These are phyloP conservation scores for Trilocha varians DNA, from an alignment of 2,888 invertebrate genomes.

Conservation along the genomic window DNA sequence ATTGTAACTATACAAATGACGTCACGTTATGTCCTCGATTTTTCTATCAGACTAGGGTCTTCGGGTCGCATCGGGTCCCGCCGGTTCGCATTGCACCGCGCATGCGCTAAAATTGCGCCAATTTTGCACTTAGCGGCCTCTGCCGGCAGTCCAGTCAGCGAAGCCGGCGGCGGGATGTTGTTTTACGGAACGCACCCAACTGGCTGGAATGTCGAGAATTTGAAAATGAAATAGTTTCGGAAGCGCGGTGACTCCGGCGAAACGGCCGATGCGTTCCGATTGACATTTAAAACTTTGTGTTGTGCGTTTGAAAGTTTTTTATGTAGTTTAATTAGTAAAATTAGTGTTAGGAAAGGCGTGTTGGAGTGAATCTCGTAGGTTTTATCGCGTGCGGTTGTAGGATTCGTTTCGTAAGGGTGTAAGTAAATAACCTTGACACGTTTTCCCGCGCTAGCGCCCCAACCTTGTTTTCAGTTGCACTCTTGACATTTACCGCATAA, in stretches of 20 bases:
- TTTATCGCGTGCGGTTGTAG: conserved; percentile 48
- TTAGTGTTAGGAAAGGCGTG: conserved; percentile 25
- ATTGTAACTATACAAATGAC: conserved; percentile 58
- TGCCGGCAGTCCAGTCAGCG: conserved; percentile 54
- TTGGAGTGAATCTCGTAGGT: conserved; percentile 24
- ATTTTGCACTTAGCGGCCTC: conserved; percentile 66
- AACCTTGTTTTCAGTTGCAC: conserved; percentile 64
- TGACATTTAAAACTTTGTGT: conserved; percentile 27
- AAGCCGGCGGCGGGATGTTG: conserved; percentile 53
- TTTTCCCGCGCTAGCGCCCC: conserved; percentile 62
- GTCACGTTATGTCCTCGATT: conserved; percentile 70
- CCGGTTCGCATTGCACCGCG: conserved; percentile 53
- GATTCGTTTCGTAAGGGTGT: conserved; percentile 47
- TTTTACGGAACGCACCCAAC: conserved; percentile 42
- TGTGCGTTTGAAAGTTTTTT: conserved; percentile 33
- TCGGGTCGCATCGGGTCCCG: conserved; percentile 58
- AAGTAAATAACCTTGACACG: conserved; percentile 64
- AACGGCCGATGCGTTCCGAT: conserved; percentile 20
- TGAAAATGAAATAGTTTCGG: conserved; percentile 55
- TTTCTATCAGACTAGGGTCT: conserved; percentile 63
- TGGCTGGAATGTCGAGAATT: conserved; percentile 50
- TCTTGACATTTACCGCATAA: conserved; percentile 59
- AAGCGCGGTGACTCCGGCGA: conserved; percentile 32
- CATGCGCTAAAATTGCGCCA: conserved; percentile 70
- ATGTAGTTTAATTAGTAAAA: conserved; percentile 13